phyloP scores from a whole-genome alignment of 2,113 vertebrate genomes.

The Sebastes schlegelii region DNA sequence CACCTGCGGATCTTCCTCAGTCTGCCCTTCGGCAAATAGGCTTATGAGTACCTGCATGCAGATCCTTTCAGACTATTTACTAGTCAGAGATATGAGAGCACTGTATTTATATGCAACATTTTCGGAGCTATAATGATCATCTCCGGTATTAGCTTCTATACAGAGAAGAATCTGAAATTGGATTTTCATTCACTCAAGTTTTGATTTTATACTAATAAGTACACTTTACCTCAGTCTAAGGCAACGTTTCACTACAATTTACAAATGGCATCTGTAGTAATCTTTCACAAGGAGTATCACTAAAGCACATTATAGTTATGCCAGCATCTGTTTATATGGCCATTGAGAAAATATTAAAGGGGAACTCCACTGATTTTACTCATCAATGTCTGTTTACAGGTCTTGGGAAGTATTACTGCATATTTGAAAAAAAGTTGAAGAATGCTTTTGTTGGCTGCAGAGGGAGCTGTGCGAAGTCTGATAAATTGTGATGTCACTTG shows the following conservation, averaged over 20 bases:
- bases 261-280: too few species aligned
- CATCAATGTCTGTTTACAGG: too few species aligned
- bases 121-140: conserved; percentile 20
- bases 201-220: neutral
- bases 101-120: conserved; percentile 23
- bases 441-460: neutral
- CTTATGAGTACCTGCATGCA: conserved; percentile 30
- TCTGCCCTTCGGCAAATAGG: conserved; percentile 48
- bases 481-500: neutral
- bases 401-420: too few species aligned
- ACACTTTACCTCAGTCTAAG: neutral
- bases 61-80: conserved; percentile 48
- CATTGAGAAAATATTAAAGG: too few species aligned
- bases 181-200: neutral
- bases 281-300: neutral
- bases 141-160: conserved; percentile 1
- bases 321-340: neutral
- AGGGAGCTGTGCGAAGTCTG: neutral
- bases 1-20: conserved; percentile 62
- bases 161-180: conserved; percentile 7
- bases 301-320: neutral
- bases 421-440: too few species aligned
- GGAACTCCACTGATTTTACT: too few species aligned
- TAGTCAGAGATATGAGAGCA: conserved; percentile 32
- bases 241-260: neutral